Base-by-base conservation (phyloP, 2,797 vertebrate genomes). In the Dallia pectoralis region DNA sequence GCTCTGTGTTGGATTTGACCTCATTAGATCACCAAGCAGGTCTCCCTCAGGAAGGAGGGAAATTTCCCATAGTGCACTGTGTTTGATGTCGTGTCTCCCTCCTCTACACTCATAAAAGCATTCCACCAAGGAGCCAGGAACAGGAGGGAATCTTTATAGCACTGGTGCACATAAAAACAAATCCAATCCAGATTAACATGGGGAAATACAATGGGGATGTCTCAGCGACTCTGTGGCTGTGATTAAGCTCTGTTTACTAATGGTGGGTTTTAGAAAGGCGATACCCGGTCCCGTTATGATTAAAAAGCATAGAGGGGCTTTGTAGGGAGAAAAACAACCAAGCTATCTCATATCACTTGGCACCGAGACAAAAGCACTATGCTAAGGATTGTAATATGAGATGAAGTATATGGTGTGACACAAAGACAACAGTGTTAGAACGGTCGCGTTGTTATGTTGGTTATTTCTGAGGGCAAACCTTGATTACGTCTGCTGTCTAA, bases 131-230 rank as follows among this genome's bases (percentile, higher is more conserved):
- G 51, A 56, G n/a, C 51, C 51, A 56, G 51, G 22, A 22, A 3
- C 75, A 74, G 69, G 30, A 22, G 53, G 70, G 51, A 65, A 36
- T 74, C 72, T 61, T 70, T 22, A 49, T 67, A 51, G 49, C 75
- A 71, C 47, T 53, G 71, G 68, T n/a, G 68, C 3, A 71, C 72
- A 80, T 71, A 68, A 72, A 81, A 78, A 76, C 65, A 75, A 81
- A 85, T 74, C 65, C 72, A 32, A 75, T 72, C 72, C 76, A 63
- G 69, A 73, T 81, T 71, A 61, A 67, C 69, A 73, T 22, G 44
- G 80, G 40, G 74, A 77, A 74, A 36, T 44, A 22, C 47, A 74
- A 78, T 32, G 12, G 67, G 11, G 16, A 40, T 65, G 29, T 65
- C 69, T 68, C n/a, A 11, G 59, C 27, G 53, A 72, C 14, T 40